Conservation (phyloP, 1,140 invertebrate species). For the Atopsyche davidsoni region DNA sequence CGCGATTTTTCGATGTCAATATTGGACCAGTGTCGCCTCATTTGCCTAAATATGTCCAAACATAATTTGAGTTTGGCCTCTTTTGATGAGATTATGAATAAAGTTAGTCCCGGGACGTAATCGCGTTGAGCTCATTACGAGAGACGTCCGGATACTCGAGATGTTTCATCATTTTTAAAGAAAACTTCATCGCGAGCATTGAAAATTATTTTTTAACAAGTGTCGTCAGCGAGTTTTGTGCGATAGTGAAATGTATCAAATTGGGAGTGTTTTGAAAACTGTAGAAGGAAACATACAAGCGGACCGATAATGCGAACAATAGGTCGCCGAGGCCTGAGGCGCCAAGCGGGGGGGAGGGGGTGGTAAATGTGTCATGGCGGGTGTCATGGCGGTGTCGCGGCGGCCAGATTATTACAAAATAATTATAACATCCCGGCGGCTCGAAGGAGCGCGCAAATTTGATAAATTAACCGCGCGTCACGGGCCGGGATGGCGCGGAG, state of each 20-base stretch:
- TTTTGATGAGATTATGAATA: slow-evolving; percentile 16
- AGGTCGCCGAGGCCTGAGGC: neutral
- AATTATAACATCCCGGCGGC: slow-evolving; percentile 26
- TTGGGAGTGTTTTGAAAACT: too few species aligned
- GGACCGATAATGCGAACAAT: neutral
- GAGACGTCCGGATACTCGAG: neutral
- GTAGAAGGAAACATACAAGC: too few species aligned
- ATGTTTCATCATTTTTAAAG: neutral
- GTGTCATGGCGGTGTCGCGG: slow-evolving; percentile 7
- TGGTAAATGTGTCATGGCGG: neutral
- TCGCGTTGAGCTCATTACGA: neutral
- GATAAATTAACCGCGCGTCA: slow-evolving; percentile 29
- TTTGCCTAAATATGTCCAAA: slow-evolving; percentile 28
- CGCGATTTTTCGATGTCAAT: slow-evolving; percentile 16
- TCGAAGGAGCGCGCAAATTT: slow-evolving; percentile 23
- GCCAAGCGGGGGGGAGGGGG: slow-evolving; percentile 1
- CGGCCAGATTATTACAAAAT: slow-evolving; percentile 27
- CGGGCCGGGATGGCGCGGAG: slow-evolving; percentile 3
- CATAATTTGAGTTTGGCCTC: slow-evolving; percentile 19
- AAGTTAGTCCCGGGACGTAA: neutral
- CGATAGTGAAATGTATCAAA: too few species aligned
- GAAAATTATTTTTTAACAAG: too few species aligned
- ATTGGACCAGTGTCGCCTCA: slow-evolving; percentile 13
- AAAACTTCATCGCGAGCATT: neutral
- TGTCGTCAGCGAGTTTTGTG: too few species aligned